Evolutionary conservation across 1,140 invertebrate species (phyloP).

Genomic region (Gryon sp.): DNA sequence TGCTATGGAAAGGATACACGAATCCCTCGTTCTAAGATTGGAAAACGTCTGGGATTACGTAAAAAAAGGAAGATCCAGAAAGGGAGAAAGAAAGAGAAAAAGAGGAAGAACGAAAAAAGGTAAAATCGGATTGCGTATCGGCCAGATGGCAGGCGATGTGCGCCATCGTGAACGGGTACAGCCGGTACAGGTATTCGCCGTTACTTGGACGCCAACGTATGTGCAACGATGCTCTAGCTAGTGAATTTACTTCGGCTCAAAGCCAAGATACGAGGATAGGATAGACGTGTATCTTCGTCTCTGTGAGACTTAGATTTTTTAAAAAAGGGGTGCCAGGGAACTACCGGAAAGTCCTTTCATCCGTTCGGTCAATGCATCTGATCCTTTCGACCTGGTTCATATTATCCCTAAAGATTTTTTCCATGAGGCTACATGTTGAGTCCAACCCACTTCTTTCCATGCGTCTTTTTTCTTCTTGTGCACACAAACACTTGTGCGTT

Average conservation of each 20-base stretch:
- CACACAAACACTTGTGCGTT: slow-evolving; percentile 25
- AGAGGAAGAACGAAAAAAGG: no score
- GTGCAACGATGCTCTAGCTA: slow-evolving; percentile 50
- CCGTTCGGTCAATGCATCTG: slow-evolving; percentile 63
- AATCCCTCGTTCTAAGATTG: slow-evolving; percentile 71
- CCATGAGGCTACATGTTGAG: neutral
- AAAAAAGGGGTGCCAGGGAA: slow-evolving; percentile 64
- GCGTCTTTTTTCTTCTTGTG: slow-evolving; percentile 14
- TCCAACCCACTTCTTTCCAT: slow-evolving; percentile 22
- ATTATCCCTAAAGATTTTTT: slow-evolving; percentile 60
- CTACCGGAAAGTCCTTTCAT: slow-evolving; percentile 66
- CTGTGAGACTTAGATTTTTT: slow-evolving; percentile 65
- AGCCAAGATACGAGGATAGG: slow-evolving; percentile 62
- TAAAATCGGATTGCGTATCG: slow-evolving; percentile 72
- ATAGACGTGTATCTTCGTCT: slow-evolving; percentile 58
- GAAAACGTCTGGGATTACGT: slow-evolving; percentile 75
- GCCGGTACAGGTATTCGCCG: slow-evolving; percentile 48
- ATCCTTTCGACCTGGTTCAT: slow-evolving; percentile 56
- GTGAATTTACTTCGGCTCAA: slow-evolving; percentile 61
- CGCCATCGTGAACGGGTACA: slow-evolving; percentile 60
- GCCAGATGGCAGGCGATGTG: slow-evolving; percentile 73
- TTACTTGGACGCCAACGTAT: slow-evolving; percentile 44
- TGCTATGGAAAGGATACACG: slow-evolving; percentile 66
- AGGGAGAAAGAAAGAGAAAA: slow-evolving; percentile 27
- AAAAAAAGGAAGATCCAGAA: slow-evolving; percentile 55